Evolutionary conservation across 2,113 vertebrate genomes (phyloP), one percentile per base, ranked within the genome.

Genomic region (Dipodomys spectabilis): DNA sequence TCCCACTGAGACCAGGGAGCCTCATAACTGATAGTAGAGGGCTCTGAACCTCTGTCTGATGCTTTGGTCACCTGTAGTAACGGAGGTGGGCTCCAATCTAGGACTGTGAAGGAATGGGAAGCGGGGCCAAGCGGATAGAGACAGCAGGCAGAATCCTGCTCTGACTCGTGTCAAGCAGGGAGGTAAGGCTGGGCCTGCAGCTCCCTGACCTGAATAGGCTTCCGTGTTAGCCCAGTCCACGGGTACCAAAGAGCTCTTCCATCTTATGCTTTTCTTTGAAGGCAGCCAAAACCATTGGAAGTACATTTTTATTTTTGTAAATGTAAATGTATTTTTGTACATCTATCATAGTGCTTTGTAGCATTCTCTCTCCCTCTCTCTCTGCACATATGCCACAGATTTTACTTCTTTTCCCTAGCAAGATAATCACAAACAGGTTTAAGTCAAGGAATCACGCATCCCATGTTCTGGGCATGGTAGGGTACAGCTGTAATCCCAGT

Each of bases 231-330:
- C 2, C 32, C 49, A 49, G 2, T n/a, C 27, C 9, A 28, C 1
- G 35, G 28, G 30, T 49, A 2, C 77, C 78, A 60, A 1, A 67
- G 19, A 74, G 35, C 19, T 92, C 19, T 81, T 92, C 74, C 19
- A 75, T 79, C 22, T 75, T 92, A 68, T 72, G 53, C 32, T 77
- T 90, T 92, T 95, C 49, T 57, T 94, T 92, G 57, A 90, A 77
- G 91, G 4, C 23, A 93, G 53, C 23, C 3, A 74, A 80, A 94
- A 95, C 39, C 39, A 39, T 39, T 39, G 28, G n/a, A 92, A 19
- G 87, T 45, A 86, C 35, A 89, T 75, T 86, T 80, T 30, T 13
- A 90, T 60, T 39, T 93, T 45, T 30, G 53, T 57, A 57, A 57
- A 57, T 57, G 53, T 57, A 57, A 82, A 27, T 75, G 27, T 71